phyloP scores from a whole-genome alignment of 92 coral and sea anemone genomes.

The Umimayanthus kanabou region DNA sequence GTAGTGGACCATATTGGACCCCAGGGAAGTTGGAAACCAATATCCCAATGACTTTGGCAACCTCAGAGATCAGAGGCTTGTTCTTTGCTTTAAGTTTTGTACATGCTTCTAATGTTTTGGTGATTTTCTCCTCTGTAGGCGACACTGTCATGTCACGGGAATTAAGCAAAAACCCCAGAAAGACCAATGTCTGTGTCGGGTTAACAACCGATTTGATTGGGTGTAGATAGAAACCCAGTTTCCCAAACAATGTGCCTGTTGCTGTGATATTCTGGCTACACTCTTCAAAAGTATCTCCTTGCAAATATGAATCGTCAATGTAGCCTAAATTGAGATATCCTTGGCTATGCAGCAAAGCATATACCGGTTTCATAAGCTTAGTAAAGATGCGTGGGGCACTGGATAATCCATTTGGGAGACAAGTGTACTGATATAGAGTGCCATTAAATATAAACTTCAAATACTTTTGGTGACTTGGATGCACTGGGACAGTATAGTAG shows the following conservation, averaged over 20 bases:
- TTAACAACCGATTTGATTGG: no score
- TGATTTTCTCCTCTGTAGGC: constrained; percentile 20
- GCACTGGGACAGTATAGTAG: no score
- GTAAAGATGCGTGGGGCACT: constrained; percentile 33
- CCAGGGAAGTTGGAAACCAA: constrained; percentile 36
- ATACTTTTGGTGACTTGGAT: no score
- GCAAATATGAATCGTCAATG: constrained; percentile 42
- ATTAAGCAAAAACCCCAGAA: background rate
- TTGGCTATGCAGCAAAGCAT: constrained; percentile 14
- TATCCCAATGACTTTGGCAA: constrained; percentile 21
- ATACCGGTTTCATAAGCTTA: constrained; percentile 34
- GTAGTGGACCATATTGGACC: constrained; percentile 12
- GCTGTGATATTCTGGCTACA: constrained; percentile 25
- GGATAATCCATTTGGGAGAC: no score
- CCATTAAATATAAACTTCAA: no score
- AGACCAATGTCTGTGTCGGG: no score
- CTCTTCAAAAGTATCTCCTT: constrained; percentile 17
- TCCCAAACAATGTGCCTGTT: constrained; percentile 5
- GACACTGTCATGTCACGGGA: constrained; percentile 26
- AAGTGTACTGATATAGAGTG: no score
- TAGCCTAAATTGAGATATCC: constrained; percentile 32
- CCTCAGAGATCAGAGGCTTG: background rate
- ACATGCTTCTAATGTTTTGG: background rate
- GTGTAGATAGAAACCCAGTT: no score
- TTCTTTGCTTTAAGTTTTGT: background rate